Conservation (phyloP, 2,888 invertebrate genomes). For the Loripinus fragilis region DNA sequence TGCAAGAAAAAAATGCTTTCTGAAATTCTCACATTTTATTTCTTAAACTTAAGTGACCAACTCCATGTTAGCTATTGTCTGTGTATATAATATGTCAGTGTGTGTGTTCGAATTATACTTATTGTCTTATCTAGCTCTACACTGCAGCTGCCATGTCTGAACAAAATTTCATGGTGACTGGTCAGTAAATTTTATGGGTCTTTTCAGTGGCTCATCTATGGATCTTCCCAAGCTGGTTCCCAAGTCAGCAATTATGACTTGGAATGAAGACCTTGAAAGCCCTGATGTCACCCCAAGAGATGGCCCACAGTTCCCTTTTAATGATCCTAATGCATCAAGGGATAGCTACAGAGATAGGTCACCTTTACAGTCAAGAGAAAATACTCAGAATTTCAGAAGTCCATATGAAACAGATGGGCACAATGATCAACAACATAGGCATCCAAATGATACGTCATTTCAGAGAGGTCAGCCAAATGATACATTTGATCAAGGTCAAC, state of each 20-base stretch:
- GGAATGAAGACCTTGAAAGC: slow-evolving; percentile 64
- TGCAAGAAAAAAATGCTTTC: no score
- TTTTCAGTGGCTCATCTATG: neutral
- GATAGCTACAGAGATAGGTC: slow-evolving; percentile 41
- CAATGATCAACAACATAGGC: slow-evolving; percentile 23
- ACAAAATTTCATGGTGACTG: no score
- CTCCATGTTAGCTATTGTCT: no score
- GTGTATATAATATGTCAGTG: no score
- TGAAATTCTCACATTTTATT: no score
- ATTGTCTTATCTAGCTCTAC: no score
- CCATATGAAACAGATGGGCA: slow-evolving; percentile 11
- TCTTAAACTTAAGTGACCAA: no score
- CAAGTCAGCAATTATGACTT: slow-evolving; percentile 69
- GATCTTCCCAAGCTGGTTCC: slow-evolving; percentile 64
- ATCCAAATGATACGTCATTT: slow-evolving; percentile 24
- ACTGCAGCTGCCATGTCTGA: no score
- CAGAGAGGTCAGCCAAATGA: slow-evolving; percentile 11
- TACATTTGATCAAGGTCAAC: slow-evolving; percentile 23
- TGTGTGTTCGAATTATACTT: no score
- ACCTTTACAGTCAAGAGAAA: slow-evolving; percentile 46
- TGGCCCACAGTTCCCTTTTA: slow-evolving; percentile 52
- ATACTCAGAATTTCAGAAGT: slow-evolving; percentile 37
- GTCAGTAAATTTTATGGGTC: neutral
- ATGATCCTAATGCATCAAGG: slow-evolving; percentile 19
- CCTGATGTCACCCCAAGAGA: slow-evolving; percentile 54